Evolutionary conservation across 2,113 vertebrate species (phyloP).

Genomic region (Chlorodrepanis virens): DNA sequence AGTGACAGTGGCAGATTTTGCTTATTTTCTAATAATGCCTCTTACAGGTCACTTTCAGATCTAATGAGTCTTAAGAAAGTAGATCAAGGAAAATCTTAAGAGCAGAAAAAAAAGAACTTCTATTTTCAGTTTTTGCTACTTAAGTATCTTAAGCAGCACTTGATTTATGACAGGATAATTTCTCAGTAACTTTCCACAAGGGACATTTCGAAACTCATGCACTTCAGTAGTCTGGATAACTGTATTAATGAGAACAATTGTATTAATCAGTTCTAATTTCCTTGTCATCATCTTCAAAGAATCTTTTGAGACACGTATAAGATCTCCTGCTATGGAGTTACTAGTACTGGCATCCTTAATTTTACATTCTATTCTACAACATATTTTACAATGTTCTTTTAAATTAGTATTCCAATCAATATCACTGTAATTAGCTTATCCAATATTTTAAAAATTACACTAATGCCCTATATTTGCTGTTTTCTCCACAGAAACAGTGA

Average conservation of each 20-base stretch:
- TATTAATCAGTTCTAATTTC: constrained; percentile 8
- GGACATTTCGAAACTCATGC: not conserved
- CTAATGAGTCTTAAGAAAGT: not conserved
- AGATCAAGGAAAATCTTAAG: not conserved
- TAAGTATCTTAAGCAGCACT: not conserved
- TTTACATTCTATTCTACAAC: not conserved
- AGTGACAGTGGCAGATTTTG: not conserved
- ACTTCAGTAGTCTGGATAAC: not conserved
- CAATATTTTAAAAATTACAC: not conserved
- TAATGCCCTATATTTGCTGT: not conserved
- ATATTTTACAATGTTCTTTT: not conserved
- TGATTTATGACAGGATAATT: not conserved
- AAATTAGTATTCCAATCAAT: not conserved
- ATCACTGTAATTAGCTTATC: not conserved
- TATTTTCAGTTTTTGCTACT: not conserved
- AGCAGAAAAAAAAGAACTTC: not conserved
- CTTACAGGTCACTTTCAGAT: not conserved
- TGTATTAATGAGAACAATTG: not conserved
- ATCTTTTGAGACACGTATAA: not conserved
- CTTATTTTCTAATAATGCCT: not conserved
- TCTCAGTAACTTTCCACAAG: not conserved
- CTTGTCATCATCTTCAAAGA: not conserved
- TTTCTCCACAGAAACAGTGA: not conserved
- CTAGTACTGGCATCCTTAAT: not conserved
- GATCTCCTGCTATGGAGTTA: not conserved